Evolutionary conservation across 2,113 vertebrate species (phyloP).

Genomic region (Phyllostomus hastatus): DNA sequence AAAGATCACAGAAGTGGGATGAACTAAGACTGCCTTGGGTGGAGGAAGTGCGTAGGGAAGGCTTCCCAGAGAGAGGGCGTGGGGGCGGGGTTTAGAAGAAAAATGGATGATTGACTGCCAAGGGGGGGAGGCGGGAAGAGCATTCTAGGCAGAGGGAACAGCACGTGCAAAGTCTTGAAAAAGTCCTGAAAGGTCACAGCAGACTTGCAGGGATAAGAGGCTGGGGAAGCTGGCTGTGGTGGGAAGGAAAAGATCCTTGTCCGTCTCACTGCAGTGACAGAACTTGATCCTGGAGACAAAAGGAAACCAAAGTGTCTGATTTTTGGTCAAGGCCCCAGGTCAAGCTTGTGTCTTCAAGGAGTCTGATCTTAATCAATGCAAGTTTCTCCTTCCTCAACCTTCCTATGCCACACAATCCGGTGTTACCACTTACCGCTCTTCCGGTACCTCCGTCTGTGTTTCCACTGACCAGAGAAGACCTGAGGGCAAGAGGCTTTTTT

Average conservation of each 20-base stretch:
- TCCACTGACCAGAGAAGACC: not conserved
- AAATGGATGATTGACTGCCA: not conserved
- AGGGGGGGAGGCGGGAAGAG: not conserved
- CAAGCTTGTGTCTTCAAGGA: not conserved
- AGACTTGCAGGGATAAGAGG: not conserved
- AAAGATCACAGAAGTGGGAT: not conserved
- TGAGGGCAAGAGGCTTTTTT: not conserved
- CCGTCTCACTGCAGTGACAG: not conserved
- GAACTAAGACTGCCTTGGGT: not conserved
- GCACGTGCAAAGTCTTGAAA: not conserved
- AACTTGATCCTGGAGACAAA: not conserved
- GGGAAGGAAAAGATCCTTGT: not conserved
- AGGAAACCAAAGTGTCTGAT: not conserved
- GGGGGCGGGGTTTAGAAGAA: not conserved
- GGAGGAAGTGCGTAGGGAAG: not conserved
- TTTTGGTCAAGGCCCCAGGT: not conserved
- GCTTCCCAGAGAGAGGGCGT: not conserved
- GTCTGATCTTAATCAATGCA: not conserved
- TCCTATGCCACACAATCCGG: not conserved
- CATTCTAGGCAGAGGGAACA: not conserved
- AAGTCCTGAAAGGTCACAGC: not conserved
- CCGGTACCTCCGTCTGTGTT: not conserved
- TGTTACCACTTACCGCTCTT: not conserved
- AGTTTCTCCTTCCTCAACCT: not conserved
- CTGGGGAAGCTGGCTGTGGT: not conserved